Base-by-base conservation (phyloP, 2,888 invertebrate genomes). In the Cryptus armator region DNA sequence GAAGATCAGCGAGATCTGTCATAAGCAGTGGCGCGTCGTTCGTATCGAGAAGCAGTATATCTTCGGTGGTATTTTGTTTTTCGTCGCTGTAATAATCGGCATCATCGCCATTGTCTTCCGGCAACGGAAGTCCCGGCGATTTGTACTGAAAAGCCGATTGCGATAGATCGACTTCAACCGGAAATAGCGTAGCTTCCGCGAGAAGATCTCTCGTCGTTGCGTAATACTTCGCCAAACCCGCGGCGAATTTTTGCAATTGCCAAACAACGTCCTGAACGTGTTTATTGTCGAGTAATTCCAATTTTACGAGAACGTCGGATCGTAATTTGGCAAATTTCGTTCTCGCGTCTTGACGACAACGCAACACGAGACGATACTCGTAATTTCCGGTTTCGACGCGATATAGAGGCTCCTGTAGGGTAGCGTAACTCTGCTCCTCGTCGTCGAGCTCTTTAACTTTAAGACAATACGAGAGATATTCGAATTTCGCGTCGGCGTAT, bases 391-490 rank as follows among this genome's bases (percentile, higher is more conserved):
- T 99, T 94, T 99, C 99, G 0, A 99, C 98, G 59, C 99, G 95
- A 93, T 99, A 99, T 51, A 99, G 94, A 0, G 99, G 99, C 92
- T 99, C 99, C 92, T 99, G 99, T 14, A 99, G 92, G 0, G 98
- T 97, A 6, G 97, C 97, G 91, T 98, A 99, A 66, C 98, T 98
- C 88, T 98, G 98, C 91, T 99, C 99, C 92, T 99, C 99, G 92
- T 99, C 99, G 90, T 99, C 99, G 98, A 99, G 98, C 94, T 99
- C 99, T 93, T 99, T 99, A 0, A 99, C 99, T 94, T 99, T 99
- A 80, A 99, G 95, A 92, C 99, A 99, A 93, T 99, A 99, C 0
- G 99, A 99, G 78, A 99, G 95, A 93, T 99, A 99, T 91, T 99
- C 99, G 93, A 99, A 99, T 94, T 99, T 99, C 0, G 98, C 98